A percentile compares a stretch with the other conserved stretches of the same genome.
These are phyloP conservation scores for Pelvicachromis taeniatus DNA, from an alignment of 2,113 vertebrate species.

Conservation along the genomic window DNA sequence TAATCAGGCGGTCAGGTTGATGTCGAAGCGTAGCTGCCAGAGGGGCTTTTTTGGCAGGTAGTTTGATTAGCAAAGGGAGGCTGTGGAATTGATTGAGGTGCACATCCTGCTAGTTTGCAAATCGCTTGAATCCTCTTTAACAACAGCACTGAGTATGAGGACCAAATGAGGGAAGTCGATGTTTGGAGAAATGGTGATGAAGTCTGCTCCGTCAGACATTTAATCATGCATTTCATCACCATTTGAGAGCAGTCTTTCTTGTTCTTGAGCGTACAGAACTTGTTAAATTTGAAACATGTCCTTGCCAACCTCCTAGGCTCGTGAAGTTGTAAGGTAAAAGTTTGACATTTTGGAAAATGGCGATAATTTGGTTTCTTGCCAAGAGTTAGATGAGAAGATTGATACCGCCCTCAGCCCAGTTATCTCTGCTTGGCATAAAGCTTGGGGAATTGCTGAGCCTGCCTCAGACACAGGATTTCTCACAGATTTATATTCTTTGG, in stretches of 20 bases:
- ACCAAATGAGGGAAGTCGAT: neutral
- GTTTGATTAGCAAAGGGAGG: slow-evolving; percentile 45
- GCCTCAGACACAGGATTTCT: neutral
- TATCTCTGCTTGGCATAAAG: neutral
- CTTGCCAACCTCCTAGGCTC: neutral
- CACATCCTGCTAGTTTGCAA: neutral
- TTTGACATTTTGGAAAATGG: neutral
- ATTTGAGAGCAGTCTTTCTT: neutral
- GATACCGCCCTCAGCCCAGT: neutral
- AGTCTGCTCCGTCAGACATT: neutral
- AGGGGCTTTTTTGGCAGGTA: slow-evolving; percentile 51
- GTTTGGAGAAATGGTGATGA: neutral
- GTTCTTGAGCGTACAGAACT: neutral
- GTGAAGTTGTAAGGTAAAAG: neutral
- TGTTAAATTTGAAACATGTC: neutral
- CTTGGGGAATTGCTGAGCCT: neutral
- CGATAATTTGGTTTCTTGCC: neutral
- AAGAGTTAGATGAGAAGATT: neutral
- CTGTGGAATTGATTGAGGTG: slow-evolving; percentile 50
- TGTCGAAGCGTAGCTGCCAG: slow-evolving; percentile 49
- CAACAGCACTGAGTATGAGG: neutral
- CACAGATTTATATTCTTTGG: neutral
- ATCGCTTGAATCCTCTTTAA: neutral
- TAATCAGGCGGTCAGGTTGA: slow-evolving; percentile 64
- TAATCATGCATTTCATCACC: neutral